Evolutionary conservation across 1,140 invertebrate species (phyloP), one percentile per base, ranked within the genome.

Genomic region (Sinella curviseta): DNA sequence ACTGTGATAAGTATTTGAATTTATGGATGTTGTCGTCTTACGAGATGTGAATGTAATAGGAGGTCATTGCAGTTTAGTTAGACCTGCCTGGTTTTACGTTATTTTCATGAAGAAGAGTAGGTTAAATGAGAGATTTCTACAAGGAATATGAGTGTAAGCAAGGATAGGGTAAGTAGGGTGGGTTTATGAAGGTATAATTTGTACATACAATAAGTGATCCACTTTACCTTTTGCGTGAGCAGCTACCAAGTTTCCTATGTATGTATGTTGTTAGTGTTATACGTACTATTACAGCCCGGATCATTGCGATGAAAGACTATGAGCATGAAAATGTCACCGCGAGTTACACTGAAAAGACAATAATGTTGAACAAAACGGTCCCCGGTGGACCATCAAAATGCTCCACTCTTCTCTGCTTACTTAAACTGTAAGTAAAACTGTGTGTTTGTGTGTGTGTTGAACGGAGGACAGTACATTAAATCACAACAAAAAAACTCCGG

Each of bases 281-380:
- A 48, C 39, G 39, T 48, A 48, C 8, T 48, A 12, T 48, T 8
- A 8, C 20, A 12, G 8, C 20, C 8, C 8, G 39, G 39, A 48
- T 48, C 8, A 26, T n/a, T 77, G 78, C 79, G 82, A 82, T 83
- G 82, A 83, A 82, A 83, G 81, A 79, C 77, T 76, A 35, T 79
- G 79, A 78, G 77, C 83, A 82, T 81, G 81, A 81, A 84, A 82
- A 84, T 80, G 83, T 84, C 83, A 82, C 83, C 78, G 80, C 78
- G 78, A 78, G 76, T 83, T 80, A 78, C 77, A 80, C 81, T 81
- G 76, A 79, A 70, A 70, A 84, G 83, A 84, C 81, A 84, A 84
- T 84, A 84, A 84, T 84, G 80, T 82, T 57, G 83, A 82, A 84
- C 83, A 84, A 84, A 84, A 84, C 81, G 81, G 67, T 84, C 83